Percentiles rank a stretch among this genome's conserved stretches.
Conservation (phyloP, 2,797 vertebrate species). For the Ispidina lecontei region DNA sequence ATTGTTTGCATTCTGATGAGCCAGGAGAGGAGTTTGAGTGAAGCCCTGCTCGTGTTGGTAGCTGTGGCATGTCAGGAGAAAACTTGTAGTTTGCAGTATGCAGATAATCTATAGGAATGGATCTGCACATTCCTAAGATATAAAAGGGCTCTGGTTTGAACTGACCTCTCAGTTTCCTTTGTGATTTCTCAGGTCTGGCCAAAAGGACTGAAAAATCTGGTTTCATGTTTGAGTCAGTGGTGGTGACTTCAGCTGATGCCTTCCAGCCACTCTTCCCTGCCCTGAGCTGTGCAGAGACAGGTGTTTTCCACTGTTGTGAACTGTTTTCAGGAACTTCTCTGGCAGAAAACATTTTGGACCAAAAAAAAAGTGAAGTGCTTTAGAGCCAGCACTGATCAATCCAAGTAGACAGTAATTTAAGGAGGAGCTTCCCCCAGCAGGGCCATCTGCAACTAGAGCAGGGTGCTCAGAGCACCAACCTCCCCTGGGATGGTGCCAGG, state of each 20-base stretch:
- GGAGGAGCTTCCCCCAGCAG: not conserved
- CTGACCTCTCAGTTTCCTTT: not conserved
- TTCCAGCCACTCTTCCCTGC: not conserved
- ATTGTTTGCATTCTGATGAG: slow-evolving; percentile 30
- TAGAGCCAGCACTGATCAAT: not conserved
- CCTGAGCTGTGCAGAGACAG: not conserved
- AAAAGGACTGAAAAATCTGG: not conserved
- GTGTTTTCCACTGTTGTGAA: not conserved
- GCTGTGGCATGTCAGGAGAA: not conserved
- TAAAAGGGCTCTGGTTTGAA: not conserved
- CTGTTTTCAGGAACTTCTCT: not conserved
- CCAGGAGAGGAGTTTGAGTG: slow-evolving; percentile 28
- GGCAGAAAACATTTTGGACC: not conserved
- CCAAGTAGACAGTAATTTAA: not conserved
- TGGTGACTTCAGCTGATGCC: not conserved
- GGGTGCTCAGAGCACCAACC: not conserved
- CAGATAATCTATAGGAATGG: not conserved
- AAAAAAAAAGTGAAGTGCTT: not conserved
- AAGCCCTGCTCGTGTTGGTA: not conserved
- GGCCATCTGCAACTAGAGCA: not conserved
- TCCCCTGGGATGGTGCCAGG: not conserved
- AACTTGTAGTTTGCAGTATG: not conserved
- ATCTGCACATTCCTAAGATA: not conserved
- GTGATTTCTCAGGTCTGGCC: not conserved
- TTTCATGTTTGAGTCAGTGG: not conserved